phyloP scores from a whole-genome alignment of 1,140 invertebrate genomes.

The Fopius arisanus region DNA sequence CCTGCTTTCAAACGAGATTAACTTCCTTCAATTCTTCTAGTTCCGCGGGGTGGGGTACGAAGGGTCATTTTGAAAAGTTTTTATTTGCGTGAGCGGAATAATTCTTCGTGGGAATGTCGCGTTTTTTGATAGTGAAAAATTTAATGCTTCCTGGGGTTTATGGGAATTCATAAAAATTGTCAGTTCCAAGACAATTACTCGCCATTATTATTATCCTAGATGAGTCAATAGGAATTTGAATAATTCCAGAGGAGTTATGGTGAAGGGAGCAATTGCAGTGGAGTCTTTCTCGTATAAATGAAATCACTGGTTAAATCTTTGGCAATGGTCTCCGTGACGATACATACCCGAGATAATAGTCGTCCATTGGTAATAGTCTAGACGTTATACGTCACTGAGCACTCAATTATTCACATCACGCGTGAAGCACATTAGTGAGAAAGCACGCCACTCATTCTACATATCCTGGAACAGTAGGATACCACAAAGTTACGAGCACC shows the following conservation, averaged over 20 bases:
- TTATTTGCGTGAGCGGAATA: too few relatives aligned
- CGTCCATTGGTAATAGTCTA: not conserved
- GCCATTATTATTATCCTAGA: too few relatives aligned
- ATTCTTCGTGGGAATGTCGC: too few relatives aligned
- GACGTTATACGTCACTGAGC: conserved; percentile 3
- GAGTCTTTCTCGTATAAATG: too few relatives aligned
- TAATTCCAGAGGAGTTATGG: too few relatives aligned
- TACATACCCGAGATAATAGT: conserved; percentile 1
- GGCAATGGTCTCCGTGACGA: not conserved
- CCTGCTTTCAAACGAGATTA: not conserved
- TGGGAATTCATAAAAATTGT: too few relatives aligned
- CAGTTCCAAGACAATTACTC: too few relatives aligned
- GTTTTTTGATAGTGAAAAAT: too few relatives aligned
- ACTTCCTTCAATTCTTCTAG: not conserved
- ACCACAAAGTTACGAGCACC: conserved; percentile 51
- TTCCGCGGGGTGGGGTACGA: not conserved
- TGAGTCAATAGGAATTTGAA: too few relatives aligned
- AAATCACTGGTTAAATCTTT: too few relatives aligned
- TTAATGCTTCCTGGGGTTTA: too few relatives aligned
- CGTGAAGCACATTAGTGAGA: conserved; percentile 2
- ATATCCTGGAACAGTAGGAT: conserved; percentile 32
- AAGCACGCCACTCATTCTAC: conserved; percentile 10
- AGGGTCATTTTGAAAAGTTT: not conserved
- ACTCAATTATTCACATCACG: conserved; percentile 27
- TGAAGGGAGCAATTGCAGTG: not conserved